These are phyloP conservation scores for Pempheris klunzingeri DNA, from an alignment of 2,797 vertebrate species.

Conservation along the genomic window DNA sequence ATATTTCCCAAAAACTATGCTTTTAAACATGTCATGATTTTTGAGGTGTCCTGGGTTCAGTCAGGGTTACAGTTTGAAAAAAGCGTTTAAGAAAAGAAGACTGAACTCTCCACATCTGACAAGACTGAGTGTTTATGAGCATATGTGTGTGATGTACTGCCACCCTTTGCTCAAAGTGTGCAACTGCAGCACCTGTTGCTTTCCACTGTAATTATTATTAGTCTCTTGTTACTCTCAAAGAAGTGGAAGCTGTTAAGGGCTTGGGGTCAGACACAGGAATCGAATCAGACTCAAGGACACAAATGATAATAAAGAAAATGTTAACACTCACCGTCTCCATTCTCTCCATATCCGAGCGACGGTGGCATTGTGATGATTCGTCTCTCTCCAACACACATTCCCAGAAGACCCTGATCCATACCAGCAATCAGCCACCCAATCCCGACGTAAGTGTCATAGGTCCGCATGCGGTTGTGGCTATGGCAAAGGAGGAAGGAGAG, in stretches of 20 bases:
- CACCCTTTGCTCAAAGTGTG: constrained; percentile 10
- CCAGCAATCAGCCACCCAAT: constrained; percentile 99
- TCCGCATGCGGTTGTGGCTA: constrained; percentile 96
- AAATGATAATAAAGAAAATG: not conserved
- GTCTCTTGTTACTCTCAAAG: not conserved
- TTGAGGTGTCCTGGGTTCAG: not conserved
- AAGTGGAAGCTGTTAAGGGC: not conserved
- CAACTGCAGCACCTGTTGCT: constrained; percentile 19
- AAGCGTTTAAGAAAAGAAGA: no score
- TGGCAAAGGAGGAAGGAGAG: not conserved
- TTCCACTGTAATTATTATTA: not conserved
- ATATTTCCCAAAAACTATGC: no score
- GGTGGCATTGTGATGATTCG: constrained; percentile 95
- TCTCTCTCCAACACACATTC: constrained; percentile 96
- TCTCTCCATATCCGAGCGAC: constrained; percentile 95
- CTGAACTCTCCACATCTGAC: not conserved
- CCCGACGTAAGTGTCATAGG: constrained; percentile 97
- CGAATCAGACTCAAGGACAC: not conserved
- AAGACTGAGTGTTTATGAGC: not conserved
- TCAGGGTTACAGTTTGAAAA: not conserved
- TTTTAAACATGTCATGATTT: not conserved
- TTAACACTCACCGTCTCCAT: constrained; percentile 91
- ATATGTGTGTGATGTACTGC: constrained; percentile 20
- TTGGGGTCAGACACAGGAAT: not conserved
- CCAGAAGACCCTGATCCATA: constrained; percentile 97